phyloP scores from a whole-genome alignment of 2,888 invertebrate genomes.

The Archaeoteleia sp. region DNA sequence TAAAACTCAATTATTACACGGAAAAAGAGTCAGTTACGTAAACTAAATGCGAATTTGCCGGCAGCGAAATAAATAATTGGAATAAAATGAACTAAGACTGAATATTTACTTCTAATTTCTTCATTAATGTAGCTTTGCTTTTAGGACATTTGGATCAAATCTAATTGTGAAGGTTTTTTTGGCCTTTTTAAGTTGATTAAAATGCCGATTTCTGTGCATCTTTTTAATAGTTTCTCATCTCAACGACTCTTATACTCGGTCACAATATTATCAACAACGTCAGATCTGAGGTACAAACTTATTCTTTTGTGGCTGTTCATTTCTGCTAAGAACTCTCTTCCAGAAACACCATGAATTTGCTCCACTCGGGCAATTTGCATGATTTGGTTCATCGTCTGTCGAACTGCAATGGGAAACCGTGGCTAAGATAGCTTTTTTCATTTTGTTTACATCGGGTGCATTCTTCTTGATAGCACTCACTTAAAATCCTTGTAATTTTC shows the following conservation, averaged over 20 bases:
- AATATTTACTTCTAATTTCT: conserved; percentile 17
- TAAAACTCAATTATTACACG: background rate
- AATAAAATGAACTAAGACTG: background rate
- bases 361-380: conserved; percentile 6
- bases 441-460: conserved; percentile 18
- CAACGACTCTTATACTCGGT: conserved; percentile 31
- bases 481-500: conserved; percentile 15
- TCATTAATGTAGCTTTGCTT: conserved; percentile 14
- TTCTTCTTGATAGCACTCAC: conserved; percentile 35
- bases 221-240: conserved; percentile 13
- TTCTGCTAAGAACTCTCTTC: no score
- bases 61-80: background rate
- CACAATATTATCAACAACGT: conserved; percentile 27
- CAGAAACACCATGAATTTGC: conserved; percentile 15
- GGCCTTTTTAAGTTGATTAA: conserved; percentile 41
- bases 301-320: no score
- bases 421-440: conserved; percentile 38
- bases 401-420: conserved; percentile 34
- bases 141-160: conserved; percentile 40
- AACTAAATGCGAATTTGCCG: no score
- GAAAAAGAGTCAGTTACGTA: no score
- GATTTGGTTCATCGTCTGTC: conserved; percentile 17
- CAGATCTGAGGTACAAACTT: conserved; percentile 2
- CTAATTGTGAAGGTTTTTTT: conserved; percentile 33
- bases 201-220: conserved; percentile 26